These are phyloP conservation scores for Bergia sp. DNA, from an alignment of 92 coral and sea anemone species.

Conservation along the genomic window DNA sequence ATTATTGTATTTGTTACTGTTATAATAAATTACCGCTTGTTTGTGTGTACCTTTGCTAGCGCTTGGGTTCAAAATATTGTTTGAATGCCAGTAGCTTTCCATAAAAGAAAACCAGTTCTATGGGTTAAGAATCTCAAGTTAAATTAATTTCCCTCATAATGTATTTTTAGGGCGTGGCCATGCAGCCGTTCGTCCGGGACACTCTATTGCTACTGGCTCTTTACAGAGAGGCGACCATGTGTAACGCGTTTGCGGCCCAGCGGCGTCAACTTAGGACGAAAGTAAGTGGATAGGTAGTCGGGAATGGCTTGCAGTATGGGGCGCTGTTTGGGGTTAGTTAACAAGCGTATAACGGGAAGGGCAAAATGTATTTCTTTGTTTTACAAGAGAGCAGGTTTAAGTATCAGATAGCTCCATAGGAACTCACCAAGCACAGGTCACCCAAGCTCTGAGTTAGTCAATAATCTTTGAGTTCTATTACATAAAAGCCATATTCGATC, in stretches of 20 bases:
- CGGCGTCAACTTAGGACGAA: slow-evolving; percentile 51
- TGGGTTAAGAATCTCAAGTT: too few relatives aligned
- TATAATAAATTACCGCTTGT: background rate
- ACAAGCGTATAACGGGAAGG: too few relatives aligned
- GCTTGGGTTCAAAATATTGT: background rate
- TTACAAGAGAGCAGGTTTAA: too few relatives aligned
- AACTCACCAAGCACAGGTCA: too few relatives aligned
- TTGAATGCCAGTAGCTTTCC: background rate
- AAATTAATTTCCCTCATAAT: background rate
- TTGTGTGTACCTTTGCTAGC: background rate
- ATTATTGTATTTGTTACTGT: too few relatives aligned
- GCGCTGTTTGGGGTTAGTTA: too few relatives aligned
- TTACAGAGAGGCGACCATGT: slow-evolving; percentile 77
- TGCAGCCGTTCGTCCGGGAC: slow-evolving; percentile 16
- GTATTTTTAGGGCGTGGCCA: background rate
- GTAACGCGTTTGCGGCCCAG: slow-evolving; percentile 50
- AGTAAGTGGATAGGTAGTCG: slow-evolving; percentile 22
- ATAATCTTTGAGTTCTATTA: too few relatives aligned
- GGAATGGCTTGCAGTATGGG: too few relatives aligned
- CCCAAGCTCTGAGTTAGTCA: too few relatives aligned
- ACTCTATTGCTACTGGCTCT: slow-evolving; percentile 62
- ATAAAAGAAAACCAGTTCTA: background rate
- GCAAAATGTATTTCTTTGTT: too few relatives aligned
- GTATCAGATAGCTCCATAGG: too few relatives aligned
- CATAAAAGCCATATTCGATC: too few relatives aligned